Evolutionary conservation across 1,140 invertebrate species (phyloP).

Genomic region (Vollenhovia emeryi): DNA sequence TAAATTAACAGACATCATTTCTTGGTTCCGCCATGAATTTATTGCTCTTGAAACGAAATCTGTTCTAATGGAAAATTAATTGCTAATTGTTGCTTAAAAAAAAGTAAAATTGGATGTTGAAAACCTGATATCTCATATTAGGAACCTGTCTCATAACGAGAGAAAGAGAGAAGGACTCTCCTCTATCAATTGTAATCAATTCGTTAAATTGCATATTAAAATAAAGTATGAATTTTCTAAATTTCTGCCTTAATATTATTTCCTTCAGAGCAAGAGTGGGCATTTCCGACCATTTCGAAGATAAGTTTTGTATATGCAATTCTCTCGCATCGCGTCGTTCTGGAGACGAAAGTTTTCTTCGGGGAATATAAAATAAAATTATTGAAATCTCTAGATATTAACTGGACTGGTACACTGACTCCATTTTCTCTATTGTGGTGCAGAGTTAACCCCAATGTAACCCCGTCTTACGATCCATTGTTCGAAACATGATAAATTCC

Average conservation of each 20-base stretch:
- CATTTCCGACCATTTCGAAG: not conserved
- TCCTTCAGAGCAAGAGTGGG: not conserved
- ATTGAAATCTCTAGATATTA: slow-evolving; percentile 7
- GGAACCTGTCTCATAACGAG: no score
- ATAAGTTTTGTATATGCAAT: not conserved
- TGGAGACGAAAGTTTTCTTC: slow-evolving; percentile 3
- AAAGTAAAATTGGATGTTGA: no score
- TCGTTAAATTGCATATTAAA: not conserved
- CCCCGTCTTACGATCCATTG: slow-evolving; percentile 39
- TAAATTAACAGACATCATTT: no score
- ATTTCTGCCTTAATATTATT: not conserved
- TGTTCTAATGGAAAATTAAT: no score
- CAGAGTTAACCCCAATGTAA: slow-evolving; percentile 29
- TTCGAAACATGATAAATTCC: slow-evolving; percentile 45
- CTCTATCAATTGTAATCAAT: not conserved
- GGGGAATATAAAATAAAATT: not conserved
- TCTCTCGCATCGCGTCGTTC: not conserved
- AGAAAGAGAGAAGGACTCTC: no score
- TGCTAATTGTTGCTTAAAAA: no score
- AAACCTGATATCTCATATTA: no score
- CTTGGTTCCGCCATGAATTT: no score
- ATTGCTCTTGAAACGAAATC: no score
- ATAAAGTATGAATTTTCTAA: not conserved
- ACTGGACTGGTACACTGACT: slow-evolving; percentile 31
- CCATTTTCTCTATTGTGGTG: slow-evolving; percentile 36